Percentiles rank a stretch among this genome's conserved stretches.
phyloP scores from a whole-genome alignment of 2,797 vertebrate genomes.

The Ctenopoma kingsleyae region DNA sequence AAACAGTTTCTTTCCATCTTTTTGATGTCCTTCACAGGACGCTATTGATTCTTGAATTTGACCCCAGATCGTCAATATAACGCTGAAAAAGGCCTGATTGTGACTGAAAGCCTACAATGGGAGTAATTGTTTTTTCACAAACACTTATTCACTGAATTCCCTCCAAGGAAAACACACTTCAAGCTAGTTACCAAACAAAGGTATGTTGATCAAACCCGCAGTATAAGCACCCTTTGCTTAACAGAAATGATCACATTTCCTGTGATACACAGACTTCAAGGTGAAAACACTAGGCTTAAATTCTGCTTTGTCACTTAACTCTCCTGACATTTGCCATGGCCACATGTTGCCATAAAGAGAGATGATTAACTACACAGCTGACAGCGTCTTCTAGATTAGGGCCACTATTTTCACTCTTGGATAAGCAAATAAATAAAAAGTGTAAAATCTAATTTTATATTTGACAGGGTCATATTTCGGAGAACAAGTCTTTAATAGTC shows the following conservation, averaged over 20 bases:
- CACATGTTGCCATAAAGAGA: slow-evolving; percentile 10
- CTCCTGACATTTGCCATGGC: slow-evolving; percentile 22
- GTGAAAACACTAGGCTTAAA: background rate
- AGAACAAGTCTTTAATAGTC: background rate
- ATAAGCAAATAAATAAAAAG: background rate
- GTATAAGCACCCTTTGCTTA: background rate
- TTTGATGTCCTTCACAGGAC: slow-evolving; percentile 19
- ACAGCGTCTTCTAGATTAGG: slow-evolving; percentile 2
- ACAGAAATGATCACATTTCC: background rate
- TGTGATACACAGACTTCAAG: slow-evolving; percentile 1
- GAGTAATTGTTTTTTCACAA: slow-evolving; percentile 5
- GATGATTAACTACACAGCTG: background rate
- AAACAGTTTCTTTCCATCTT: background rate
- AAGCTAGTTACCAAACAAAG: slow-evolving; percentile 17
- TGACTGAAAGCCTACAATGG: slow-evolving; percentile 12
- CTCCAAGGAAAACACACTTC: slow-evolving; percentile 3
- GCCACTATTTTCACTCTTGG: slow-evolving; percentile 11
- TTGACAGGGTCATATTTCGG: background rate
- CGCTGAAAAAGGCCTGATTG: slow-evolving; percentile 10
- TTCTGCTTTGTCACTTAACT: slow-evolving; percentile 7
- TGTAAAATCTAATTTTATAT: slow-evolving; percentile 8
- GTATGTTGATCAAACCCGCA: background rate
- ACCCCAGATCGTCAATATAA: slow-evolving; percentile 36
- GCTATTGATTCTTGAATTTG: slow-evolving; percentile 33
- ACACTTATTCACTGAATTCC: background rate